Conservation (phyloP, 2,113 vertebrate genomes). For the Tachuris rubrigastra region DNA sequence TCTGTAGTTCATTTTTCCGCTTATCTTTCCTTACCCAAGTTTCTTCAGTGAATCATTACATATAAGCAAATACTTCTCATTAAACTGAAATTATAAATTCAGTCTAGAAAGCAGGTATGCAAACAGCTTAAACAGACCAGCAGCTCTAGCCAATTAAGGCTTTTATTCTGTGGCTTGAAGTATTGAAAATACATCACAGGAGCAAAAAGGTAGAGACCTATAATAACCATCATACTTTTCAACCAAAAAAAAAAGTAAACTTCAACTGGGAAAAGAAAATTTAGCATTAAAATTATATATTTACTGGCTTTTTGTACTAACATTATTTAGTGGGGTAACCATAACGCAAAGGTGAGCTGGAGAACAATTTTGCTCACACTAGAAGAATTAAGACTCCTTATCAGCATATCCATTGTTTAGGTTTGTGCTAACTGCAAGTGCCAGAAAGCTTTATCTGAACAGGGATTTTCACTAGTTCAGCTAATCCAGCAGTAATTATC, state of each 20-base stretch:
- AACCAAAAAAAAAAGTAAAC: background rate
- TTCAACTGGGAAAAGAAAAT: background rate
- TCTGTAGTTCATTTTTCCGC: background rate
- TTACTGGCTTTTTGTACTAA: background rate
- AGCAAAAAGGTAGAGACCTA: background rate
- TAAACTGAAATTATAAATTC: background rate
- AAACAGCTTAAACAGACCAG: background rate
- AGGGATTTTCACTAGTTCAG: slow-evolving; percentile 22
- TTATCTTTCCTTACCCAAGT: background rate
- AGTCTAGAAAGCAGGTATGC: background rate
- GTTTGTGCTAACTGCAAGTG: background rate
- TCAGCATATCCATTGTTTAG: slow-evolving; percentile 30
- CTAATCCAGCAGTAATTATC: slow-evolving; percentile 36
- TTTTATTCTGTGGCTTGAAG: background rate
- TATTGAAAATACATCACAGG: background rate
- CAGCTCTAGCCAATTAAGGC: background rate
- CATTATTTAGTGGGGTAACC: background rate
- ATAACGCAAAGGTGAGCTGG: background rate
- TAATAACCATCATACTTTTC: background rate
- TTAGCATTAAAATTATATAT: background rate
- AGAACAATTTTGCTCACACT: background rate
- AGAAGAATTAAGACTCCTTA: slow-evolving; percentile 36
- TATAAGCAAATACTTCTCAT: background rate
- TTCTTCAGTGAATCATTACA: background rate
- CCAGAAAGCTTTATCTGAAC: slow-evolving; percentile 30